A percentile compares a stretch with the other conserved stretches of the same genome.
Conservation (phyloP, 2,113 vertebrate species). For the Rissa tridactyla region DNA sequence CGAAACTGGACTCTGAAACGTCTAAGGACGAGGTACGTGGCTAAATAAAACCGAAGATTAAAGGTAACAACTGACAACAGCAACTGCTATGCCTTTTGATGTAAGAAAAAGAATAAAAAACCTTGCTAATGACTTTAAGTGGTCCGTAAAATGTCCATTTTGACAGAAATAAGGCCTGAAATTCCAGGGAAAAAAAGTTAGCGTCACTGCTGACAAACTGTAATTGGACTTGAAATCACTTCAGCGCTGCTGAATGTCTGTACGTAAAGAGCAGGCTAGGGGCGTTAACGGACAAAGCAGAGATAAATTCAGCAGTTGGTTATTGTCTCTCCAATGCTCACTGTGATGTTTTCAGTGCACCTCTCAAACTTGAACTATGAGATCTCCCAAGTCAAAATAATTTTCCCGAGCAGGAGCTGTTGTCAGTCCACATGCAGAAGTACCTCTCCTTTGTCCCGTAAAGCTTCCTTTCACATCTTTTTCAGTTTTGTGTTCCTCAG, state of each 20-base stretch:
- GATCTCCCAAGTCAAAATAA: neutral
- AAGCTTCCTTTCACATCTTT: neutral
- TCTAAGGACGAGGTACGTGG: constrained; percentile 88
- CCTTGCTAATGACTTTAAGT: neutral
- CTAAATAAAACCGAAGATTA: neutral
- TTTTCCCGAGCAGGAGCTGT: neutral
- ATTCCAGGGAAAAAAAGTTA: neutral
- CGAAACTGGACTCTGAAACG: constrained; percentile 84
- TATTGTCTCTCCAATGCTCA: neutral
- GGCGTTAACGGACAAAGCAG: neutral
- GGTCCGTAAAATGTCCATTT: neutral
- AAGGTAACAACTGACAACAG: neutral
- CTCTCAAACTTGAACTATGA: neutral
- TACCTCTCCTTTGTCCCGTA: neutral
- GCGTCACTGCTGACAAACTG: neutral
- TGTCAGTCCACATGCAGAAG: neutral
- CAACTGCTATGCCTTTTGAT: neutral
- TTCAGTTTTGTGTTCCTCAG: neutral
- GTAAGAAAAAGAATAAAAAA: neutral
- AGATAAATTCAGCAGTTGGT: neutral
- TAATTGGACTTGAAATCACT: neutral
- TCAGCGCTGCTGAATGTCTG: neutral
- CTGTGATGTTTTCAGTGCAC: neutral
- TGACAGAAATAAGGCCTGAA: neutral
- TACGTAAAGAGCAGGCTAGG: neutral